These are phyloP conservation scores for Heteronetta atricapilla DNA, from an alignment of 2,113 vertebrate genomes.

Conservation along the genomic window DNA sequence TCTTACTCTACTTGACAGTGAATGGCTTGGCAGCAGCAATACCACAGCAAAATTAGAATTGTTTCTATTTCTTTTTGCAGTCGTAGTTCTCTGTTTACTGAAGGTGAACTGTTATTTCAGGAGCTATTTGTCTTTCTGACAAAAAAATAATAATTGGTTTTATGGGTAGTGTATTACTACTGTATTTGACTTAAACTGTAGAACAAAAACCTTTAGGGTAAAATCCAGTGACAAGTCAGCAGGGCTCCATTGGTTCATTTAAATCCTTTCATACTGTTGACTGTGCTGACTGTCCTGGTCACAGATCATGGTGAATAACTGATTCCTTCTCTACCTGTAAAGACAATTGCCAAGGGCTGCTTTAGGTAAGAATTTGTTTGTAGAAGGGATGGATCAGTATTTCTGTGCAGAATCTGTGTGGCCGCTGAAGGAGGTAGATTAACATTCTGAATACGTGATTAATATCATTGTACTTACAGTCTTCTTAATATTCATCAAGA, in stretches of 20 bases:
- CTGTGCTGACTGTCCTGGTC: neutral
- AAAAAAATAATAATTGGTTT: neutral
- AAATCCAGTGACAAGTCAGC: neutral
- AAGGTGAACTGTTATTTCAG: neutral
- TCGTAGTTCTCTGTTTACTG: neutral
- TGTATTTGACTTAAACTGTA: neutral
- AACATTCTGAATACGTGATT: neutral
- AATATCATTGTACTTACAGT: neutral
- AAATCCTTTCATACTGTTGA: neutral
- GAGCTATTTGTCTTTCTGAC: neutral
- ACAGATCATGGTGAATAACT: neutral
- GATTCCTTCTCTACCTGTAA: neutral
- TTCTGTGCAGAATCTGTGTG: neutral
- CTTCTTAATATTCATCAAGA: neutral
- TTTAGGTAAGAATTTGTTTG: neutral
- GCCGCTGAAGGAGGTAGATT: neutral
- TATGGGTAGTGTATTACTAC: neutral
- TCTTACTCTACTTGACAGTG: neutral
- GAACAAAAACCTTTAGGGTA: neutral
- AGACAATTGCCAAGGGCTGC: neutral
- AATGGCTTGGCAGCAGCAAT: neutral
- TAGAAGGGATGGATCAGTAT: neutral
- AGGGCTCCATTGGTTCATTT: neutral
- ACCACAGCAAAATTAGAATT: neutral
- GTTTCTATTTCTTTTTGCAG: neutral